Conservation (phyloP, 2,888 invertebrate genomes). For the Platycnemis pennipes region DNA sequence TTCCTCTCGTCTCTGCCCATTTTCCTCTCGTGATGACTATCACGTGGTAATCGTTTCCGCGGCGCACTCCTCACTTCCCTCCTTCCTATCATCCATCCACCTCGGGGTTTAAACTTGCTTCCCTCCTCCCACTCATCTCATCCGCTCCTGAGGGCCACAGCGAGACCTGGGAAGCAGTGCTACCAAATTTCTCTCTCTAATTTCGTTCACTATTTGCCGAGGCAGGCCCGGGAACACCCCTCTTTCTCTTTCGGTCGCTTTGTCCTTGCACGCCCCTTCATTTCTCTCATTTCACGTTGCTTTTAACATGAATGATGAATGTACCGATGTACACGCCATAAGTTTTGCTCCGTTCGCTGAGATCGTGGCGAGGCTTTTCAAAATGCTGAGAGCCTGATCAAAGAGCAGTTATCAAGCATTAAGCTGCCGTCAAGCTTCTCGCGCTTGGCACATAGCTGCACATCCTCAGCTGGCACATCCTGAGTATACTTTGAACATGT, state of each 20-base stretch:
- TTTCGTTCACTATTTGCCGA: constrained; percentile 14
- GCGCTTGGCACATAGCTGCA: neutral
- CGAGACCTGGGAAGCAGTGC: neutral
- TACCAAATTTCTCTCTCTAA: neutral
- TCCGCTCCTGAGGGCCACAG: neutral
- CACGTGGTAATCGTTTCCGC: constrained; percentile 24
- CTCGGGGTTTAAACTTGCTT: neutral
- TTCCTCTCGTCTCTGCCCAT: neutral
- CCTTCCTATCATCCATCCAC: neutral
- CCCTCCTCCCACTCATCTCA: neutral
- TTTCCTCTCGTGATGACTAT: neutral
- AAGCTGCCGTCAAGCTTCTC: neutral
- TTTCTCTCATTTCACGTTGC: neutral
- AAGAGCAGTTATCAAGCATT: neutral
- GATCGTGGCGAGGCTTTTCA: neutral
- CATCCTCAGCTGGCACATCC: neutral
- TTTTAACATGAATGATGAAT: neutral
- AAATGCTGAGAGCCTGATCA: neutral
- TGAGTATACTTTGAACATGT: neutral
- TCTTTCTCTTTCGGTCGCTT: neutral
- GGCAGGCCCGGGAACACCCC: neutral
- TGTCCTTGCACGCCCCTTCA: neutral
- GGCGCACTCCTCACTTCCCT: neutral
- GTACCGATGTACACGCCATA: neutral
- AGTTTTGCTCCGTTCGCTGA: neutral